Conservation (phyloP, 2,113 vertebrate species). For the Trachemys scripta region DNA sequence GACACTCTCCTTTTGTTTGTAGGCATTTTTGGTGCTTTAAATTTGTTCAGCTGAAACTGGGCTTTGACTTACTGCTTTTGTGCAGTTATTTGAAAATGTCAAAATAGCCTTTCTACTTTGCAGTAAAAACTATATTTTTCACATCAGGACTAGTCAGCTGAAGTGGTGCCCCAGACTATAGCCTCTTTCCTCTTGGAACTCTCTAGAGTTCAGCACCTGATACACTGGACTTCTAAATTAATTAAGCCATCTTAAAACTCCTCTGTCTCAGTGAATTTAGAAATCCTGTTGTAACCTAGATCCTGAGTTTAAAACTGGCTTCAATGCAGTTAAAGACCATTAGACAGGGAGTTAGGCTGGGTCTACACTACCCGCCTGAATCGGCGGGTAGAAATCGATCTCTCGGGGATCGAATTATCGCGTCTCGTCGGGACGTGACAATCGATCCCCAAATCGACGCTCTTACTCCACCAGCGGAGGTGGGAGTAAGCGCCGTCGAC, state of each 20-base stretch:
- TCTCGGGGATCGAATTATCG: no score
- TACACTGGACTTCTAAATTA: neutral
- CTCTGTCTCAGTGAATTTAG: no score
- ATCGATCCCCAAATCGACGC: no score
- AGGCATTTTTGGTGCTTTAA: neutral
- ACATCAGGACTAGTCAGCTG: no score
- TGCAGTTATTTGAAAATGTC: conserved; percentile 1
- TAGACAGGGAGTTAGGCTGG: no score
- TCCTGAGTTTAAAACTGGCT: neutral
- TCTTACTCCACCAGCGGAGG: no score
- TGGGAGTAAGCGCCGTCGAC: no score
- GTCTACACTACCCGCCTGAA: no score
- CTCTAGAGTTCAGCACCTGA: neutral
- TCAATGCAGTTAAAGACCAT: neutral
- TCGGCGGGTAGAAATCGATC: no score
- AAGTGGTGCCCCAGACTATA: neutral
- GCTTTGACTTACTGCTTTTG: neutral
- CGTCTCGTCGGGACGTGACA: no score
- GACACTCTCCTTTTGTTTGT: neutral
- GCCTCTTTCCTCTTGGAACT: neutral
- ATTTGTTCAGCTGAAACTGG: neutral
- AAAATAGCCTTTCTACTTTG: neutral
- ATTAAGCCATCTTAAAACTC: neutral
- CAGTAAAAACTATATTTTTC: no score
- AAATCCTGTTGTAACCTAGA: no score